Base-by-base conservation (phyloP, 2,888 invertebrate genomes). In the Agonopterix arenella region DNA sequence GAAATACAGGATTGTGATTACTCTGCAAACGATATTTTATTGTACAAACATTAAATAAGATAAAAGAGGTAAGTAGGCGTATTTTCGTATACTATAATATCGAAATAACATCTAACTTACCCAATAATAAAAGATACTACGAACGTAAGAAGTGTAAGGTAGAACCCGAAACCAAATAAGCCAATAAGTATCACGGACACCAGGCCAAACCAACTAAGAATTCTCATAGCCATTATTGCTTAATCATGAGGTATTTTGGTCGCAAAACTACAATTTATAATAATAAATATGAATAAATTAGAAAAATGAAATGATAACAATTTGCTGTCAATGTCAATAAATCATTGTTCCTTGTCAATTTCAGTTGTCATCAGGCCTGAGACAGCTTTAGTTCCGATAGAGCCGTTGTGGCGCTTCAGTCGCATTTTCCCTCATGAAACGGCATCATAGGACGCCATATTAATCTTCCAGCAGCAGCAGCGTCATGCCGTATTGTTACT, bases 91-190 rank as follows among this genome's bases (percentile, higher is more conserved):
- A 4, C 28, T 28, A 1, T 7, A 28, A 28, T 4, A 7, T 28
- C 7, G 5, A 28, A 5, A 28, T 1, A 28, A 28, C 4, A 4
- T 1, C 28, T 28, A 37, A 76, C 85, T 84, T 70, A 88, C 88
- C 88, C 88, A 61, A 79, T 55, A 43, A 84, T 49, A 71, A 88
- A 86, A n/a, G 85, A 81, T 56, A 78, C 62, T 40, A 83, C 59
- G 70, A 86, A 77, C 46, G 76, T 72, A 57, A 86, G 61, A 60
- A 86, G 61, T 52, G 78, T 76, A 53, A 88, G 57, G 64, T 85
- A 89, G 57, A 78, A 68, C 49, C 82, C 77, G 56, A 89, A 73
- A 47, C 89, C 89, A 61, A 84, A 72, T 57, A 89, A 69, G 49
- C 86, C 82, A 55, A 81, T 80, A 41, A 76, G 59, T 53, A 84